Evolutionary conservation across 1,140 invertebrate genomes (phyloP).

Genomic region (Ooceraea biroi): DNA sequence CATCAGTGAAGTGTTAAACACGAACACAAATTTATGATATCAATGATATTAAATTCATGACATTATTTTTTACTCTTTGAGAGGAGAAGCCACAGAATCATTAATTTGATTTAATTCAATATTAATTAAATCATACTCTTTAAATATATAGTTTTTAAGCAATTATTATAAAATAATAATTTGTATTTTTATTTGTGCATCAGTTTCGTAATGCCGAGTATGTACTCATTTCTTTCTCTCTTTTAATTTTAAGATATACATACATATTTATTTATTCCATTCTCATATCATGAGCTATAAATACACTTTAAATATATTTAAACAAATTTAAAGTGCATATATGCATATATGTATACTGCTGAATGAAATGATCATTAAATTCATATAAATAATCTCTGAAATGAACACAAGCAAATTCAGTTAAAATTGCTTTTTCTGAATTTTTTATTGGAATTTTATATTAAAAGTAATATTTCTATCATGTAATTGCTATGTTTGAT

Average conservation of each 20-base stretch:
- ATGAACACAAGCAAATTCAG: slow-evolving; percentile 3
- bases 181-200: slow-evolving; percentile 27
- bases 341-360: slow-evolving; percentile 27
- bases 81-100: neutral
- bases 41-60: neutral
- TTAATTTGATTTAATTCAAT: too few relatives aligned
- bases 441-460: neutral
- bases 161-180: slow-evolving; percentile 37
- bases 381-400: slow-evolving; percentile 15
- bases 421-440: neutral
- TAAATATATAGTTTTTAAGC: neutral
- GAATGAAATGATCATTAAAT: slow-evolving; percentile 32
- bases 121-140: slow-evolving; percentile 17
- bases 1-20: too few relatives aligned
- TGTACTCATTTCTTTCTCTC: slow-evolving; percentile 20
- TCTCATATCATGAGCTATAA: slow-evolving; percentile 44
- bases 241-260: slow-evolving; percentile 7
- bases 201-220: slow-evolving; percentile 3
- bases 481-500: too few relatives aligned
- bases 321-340: slow-evolving; percentile 38
- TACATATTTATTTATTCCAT: slow-evolving; percentile 64
- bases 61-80: slow-evolving; percentile 9
- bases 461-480: too few relatives aligned
- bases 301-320: slow-evolving; percentile 39
- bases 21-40: too few relatives aligned